A percentile compares a stretch with the other conserved stretches of the same genome.
These are phyloP conservation scores for Chydorus sphaericus DNA, from an alignment of 2,888 invertebrate species.

Conservation along the genomic window DNA sequence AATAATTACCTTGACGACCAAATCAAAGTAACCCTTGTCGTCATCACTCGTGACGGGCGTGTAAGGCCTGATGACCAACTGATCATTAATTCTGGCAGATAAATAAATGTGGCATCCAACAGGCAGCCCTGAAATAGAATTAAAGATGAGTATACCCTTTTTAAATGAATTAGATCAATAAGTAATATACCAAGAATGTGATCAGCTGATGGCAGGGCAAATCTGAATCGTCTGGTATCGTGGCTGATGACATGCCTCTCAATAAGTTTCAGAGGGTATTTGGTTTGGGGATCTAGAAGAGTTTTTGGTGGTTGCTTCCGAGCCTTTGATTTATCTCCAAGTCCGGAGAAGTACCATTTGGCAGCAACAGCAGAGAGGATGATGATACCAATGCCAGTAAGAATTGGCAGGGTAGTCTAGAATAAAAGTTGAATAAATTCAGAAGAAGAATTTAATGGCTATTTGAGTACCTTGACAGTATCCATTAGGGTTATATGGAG, in stretches of 20 bases:
- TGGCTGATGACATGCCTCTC: conserved; percentile 79
- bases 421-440: too few species aligned
- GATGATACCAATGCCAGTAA: conserved; percentile 43
- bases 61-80: conserved; percentile 85
- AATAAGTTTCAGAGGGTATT: conserved; percentile 72
- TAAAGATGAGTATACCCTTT: not conserved
- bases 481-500: too few species aligned
- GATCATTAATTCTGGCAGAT: conserved; percentile 71
- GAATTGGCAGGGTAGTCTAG: conserved; percentile 30
- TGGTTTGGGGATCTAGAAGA: conserved; percentile 64
- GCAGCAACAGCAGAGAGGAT: conserved; percentile 41
- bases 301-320: conserved; percentile 37
- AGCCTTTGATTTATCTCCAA: conserved; percentile 22
- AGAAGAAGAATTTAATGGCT: too few species aligned
- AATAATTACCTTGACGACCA: conserved; percentile 76
- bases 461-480: too few species aligned
- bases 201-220: conserved; percentile 70
- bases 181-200: conserved; percentile 70
- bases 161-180: too few species aligned
- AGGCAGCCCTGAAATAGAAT: conserved; percentile 46
- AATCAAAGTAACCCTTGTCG: conserved; percentile 78
- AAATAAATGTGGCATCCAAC: conserved; percentile 91
- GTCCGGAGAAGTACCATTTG: conserved; percentile 42
- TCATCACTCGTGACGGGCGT: conserved; percentile 95
- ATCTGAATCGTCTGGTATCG: conserved; percentile 84